Evolutionary conservation across 2,113 vertebrate genomes (phyloP).

Genomic region (Serinus canaria): DNA sequence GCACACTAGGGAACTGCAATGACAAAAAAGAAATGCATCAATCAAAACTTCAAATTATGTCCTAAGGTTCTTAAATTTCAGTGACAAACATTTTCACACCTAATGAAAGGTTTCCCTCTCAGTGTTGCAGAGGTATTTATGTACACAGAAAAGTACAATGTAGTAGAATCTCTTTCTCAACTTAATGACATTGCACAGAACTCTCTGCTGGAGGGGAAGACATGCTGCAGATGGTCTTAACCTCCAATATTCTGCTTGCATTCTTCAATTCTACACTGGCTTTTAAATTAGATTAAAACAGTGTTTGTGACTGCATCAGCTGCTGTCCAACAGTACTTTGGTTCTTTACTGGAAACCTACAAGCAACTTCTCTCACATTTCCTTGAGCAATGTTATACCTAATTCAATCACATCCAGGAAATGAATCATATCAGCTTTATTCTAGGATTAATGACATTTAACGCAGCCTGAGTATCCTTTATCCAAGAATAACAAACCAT

Average conservation of each 20-base stretch:
- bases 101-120: not conserved
- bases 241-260: not conserved
- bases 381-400: not conserved
- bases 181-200: not conserved
- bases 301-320: not conserved
- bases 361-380: not conserved
- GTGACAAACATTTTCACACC: not conserved
- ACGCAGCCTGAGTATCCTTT: not conserved
- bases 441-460: conserved; percentile 6
- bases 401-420: not conserved
- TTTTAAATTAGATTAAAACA: not conserved
- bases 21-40: not conserved
- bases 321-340: not conserved
- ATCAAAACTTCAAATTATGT: not conserved
- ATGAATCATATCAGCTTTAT: conserved; percentile 7
- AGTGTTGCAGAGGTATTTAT: not conserved
- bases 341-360: not conserved
- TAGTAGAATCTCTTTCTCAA: not conserved
- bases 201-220: not conserved
- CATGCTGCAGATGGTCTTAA: not conserved
- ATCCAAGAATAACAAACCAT: conserved; percentile 21
- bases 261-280: not conserved
- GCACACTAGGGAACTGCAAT: not conserved
- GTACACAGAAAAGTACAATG: not conserved
- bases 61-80: not conserved